A percentile compares a stretch with the other conserved stretches of the same genome.
Evolutionary conservation across 1,140 invertebrate species (phyloP).

Genomic region (Bombus superbus): DNA sequence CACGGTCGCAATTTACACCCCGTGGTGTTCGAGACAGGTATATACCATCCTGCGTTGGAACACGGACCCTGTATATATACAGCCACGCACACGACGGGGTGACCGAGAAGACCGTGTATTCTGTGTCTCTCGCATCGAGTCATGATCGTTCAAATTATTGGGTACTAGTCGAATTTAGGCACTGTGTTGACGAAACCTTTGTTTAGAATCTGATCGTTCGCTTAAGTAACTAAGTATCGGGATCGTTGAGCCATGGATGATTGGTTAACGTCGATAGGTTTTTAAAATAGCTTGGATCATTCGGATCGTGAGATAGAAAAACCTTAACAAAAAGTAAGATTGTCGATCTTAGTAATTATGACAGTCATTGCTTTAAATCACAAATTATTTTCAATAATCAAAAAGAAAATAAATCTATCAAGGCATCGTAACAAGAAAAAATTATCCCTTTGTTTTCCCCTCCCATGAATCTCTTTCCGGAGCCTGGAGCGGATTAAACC

Average conservation of each 20-base stretch:
- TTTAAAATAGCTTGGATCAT: not conserved
- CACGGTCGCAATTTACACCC: constrained; percentile 75
- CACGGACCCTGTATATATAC: not conserved
- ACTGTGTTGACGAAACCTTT: constrained; percentile 23
- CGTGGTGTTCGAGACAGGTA: constrained; percentile 58
- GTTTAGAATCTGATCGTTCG: constrained; percentile 6
- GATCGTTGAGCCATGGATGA: not conserved
- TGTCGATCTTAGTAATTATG: not conserved
- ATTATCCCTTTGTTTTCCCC: not conserved
- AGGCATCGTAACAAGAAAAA: not conserved
- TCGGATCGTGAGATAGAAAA: not conserved
- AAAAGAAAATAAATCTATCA: not conserved
- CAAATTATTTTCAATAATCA: not conserved
- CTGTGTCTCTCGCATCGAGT: not conserved
- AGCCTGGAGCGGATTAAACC: not conserved
- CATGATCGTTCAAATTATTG: constrained; percentile 48
- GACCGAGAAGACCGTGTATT: not conserved
- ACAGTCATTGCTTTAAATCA: not conserved
- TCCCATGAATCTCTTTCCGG: not conserved
- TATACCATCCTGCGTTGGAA: constrained; percentile 25
- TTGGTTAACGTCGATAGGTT: too few species aligned
- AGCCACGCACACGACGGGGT: not conserved
- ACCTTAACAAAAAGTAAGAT: not conserved
- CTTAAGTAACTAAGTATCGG: not conserved
- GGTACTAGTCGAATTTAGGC: constrained; percentile 20